Evolutionary conservation across 2,797 vertebrate species (phyloP).

Genomic region (Crocodylus rhombifer): DNA sequence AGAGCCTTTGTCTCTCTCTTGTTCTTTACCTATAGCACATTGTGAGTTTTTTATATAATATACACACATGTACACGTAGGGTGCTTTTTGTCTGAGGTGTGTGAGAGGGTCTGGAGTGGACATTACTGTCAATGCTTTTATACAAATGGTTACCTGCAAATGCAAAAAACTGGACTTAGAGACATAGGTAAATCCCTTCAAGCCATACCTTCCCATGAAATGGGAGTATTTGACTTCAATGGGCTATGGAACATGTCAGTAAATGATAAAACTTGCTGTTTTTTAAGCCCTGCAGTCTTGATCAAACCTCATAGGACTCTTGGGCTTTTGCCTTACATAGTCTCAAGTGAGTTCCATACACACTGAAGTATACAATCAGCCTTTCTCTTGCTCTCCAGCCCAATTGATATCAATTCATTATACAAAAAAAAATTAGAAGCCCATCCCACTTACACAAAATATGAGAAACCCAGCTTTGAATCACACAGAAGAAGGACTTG

Average conservation of each 20-base stretch:
- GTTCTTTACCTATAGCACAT: too few relatives aligned
- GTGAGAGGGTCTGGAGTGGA: too few relatives aligned
- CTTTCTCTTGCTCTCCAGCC: background rate
- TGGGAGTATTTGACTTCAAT: background rate
- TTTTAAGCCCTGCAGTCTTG: slow-evolving; percentile 38
- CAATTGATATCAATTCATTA: background rate
- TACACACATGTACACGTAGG: too few relatives aligned
- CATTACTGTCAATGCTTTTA: too few relatives aligned
- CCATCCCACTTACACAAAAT: background rate
- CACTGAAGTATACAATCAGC: background rate
- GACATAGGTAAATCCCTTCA: too few relatives aligned
- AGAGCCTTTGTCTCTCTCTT: too few relatives aligned
- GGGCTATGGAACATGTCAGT: slow-evolving; percentile 11
- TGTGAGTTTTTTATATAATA: too few relatives aligned
- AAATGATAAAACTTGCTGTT: slow-evolving; percentile 32
- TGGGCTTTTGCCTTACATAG: background rate
- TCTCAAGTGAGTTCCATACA: background rate
- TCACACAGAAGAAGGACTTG: fast-evolving
- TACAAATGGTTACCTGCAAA: too few relatives aligned
- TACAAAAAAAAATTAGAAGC: background rate
- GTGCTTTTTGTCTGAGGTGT: too few relatives aligned
- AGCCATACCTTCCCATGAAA: too few relatives aligned
- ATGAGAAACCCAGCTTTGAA: background rate
- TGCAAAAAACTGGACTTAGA: too few relatives aligned
- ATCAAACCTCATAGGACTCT: slow-evolving; percentile 20